Conservation (phyloP, 2,797 vertebrate species). For the Varecia variegata region DNA sequence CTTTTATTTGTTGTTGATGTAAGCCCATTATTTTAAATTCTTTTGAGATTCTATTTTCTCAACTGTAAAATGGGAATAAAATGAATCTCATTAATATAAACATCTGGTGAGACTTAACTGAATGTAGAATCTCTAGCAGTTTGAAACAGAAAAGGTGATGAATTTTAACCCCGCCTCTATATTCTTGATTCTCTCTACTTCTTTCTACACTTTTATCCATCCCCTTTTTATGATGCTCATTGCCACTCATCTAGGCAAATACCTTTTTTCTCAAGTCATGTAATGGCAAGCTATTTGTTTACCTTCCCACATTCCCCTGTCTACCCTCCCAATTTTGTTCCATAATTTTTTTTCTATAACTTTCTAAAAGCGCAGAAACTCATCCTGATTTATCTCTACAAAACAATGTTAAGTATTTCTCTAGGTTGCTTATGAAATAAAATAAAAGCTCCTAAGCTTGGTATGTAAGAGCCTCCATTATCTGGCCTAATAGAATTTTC, state of each 20-base stretch:
- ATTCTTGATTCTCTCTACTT: neutral
- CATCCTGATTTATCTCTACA: neutral
- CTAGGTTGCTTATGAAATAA: neutral
- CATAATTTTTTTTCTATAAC: neutral
- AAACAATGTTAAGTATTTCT: neutral
- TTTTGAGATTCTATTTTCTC: neutral
- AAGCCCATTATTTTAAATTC: neutral
- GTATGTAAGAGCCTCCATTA: neutral
- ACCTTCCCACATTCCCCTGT: neutral
- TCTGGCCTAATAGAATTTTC: neutral
- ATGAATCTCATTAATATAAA: neutral
- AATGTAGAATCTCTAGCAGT: neutral
- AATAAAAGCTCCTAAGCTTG: neutral
- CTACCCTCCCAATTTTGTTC: neutral
- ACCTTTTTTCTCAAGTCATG: neutral
- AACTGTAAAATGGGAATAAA: neutral
- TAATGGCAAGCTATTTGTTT: neutral
- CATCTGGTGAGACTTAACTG: neutral
- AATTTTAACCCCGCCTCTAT: neutral
- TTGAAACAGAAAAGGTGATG: neutral
- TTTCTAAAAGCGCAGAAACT: neutral
- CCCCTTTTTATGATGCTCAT: neutral
- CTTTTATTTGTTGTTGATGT: neutral
- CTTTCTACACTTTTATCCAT: neutral
- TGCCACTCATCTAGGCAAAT: neutral